phyloP scores from a whole-genome alignment of 1,140 invertebrate genomes.

The Trichonephila inaurata region DNA sequence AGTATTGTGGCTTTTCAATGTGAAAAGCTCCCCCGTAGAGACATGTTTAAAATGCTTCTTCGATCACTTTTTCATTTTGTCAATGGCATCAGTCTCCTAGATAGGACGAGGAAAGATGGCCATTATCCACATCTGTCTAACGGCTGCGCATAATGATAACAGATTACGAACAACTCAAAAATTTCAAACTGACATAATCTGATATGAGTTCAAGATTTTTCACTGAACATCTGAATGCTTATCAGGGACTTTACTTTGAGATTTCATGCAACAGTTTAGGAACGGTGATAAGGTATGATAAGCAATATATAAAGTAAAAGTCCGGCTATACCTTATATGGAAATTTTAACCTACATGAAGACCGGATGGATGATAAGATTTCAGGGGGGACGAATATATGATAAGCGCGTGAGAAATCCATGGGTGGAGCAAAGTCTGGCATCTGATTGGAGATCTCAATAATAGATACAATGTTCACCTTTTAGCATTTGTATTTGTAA shows the following conservation, averaged over 20 bases:
- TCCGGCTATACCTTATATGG: conserved; percentile 45
- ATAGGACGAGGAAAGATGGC: background rate
- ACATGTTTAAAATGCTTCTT: too few relatives aligned
- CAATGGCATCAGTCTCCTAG: background rate
- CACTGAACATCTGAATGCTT: conserved; percentile 53
- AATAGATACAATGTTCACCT: background rate
- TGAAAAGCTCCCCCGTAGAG: too few relatives aligned
- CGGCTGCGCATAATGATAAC: conserved; percentile 13
- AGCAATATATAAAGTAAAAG: conserved; percentile 51
- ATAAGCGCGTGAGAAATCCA: conserved; percentile 43
- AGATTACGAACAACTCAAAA: conserved; percentile 32
- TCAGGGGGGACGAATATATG: background rate
- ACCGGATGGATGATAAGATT: conserved; percentile 32
- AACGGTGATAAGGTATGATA: conserved; percentile 39
- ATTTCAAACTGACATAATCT: conserved; percentile 43
- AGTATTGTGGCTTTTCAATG: too few relatives aligned
- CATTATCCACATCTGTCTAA: conserved; percentile 38
- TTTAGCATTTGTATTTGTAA: background rate
- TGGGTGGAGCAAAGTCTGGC: conserved; percentile 32
- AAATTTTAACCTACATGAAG: conserved; percentile 44
- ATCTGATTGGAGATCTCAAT: conserved; percentile 22
- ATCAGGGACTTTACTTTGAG: conserved; percentile 55
- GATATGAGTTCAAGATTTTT: conserved; percentile 37
- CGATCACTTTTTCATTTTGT: background rate
- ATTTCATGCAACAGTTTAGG: conserved; percentile 47